These are phyloP conservation scores for Sebastolobus alascanus DNA, from an alignment of 2,797 vertebrate genomes.

Conservation along the genomic window DNA sequence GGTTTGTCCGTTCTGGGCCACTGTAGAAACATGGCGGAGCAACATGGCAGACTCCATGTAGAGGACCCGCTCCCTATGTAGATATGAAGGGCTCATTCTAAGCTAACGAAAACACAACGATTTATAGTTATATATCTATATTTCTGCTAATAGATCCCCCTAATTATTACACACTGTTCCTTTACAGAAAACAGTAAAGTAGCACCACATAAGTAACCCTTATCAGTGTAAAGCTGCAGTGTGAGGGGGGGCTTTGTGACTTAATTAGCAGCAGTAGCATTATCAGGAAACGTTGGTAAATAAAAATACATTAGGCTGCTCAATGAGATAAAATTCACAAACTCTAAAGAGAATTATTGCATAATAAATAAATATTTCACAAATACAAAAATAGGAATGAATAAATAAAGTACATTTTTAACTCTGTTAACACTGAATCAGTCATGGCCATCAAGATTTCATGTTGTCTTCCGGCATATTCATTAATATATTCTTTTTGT, in stretches of 20 bases:
- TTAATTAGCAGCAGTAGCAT: not conserved
- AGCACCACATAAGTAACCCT: not conserved
- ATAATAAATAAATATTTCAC: not conserved
- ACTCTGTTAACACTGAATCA: conserved; percentile 19
- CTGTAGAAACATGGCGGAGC: too few species aligned
- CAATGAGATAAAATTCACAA: not conserved
- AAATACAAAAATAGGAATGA: not conserved
- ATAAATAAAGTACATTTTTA: not conserved
- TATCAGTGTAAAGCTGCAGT: not conserved
- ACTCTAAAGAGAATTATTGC: not conserved
- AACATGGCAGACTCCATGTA: fast-evolving
- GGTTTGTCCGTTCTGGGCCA: too few species aligned
- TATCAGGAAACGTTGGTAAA: not conserved
- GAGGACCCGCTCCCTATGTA: too few species aligned
- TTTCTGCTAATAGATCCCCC: too few species aligned
- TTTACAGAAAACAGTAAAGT: not conserved
- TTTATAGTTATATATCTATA: too few species aligned
- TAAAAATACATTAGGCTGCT: not conserved
- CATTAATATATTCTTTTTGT: conserved; percentile 46
- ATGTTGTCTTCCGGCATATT: conserved; percentile 38
- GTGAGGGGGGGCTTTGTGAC: not conserved
- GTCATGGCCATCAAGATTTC: conserved; percentile 40
- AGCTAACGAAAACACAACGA: too few species aligned
- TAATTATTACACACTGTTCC: too few species aligned
- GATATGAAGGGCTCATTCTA: too few species aligned